Evolutionary conservation across 2,888 invertebrate genomes (phyloP).

Genomic region (Omphaloscelis lunosa): DNA sequence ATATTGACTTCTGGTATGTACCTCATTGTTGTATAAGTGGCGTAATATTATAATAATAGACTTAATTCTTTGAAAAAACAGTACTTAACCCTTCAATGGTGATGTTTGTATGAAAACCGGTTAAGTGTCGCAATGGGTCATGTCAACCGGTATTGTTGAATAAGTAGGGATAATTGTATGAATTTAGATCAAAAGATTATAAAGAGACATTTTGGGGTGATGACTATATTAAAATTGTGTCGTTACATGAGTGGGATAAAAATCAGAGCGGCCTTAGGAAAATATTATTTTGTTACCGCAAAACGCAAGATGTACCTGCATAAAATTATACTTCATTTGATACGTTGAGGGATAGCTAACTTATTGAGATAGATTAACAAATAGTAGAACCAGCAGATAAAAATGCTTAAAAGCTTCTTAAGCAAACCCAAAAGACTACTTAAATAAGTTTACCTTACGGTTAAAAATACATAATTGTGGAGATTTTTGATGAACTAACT

Average conservation of each 20-base stretch:
- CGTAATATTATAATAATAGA: constrained; percentile 80
- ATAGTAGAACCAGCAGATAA: background rate
- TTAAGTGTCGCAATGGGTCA: constrained; percentile 55
- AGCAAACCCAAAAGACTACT: background rate
- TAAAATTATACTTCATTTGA: background rate
- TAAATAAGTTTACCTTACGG: background rate
- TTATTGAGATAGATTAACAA: background rate
- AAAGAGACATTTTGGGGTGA: constrained; percentile 54
- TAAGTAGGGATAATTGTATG: constrained; percentile 65
- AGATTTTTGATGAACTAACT: background rate
- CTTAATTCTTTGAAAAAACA: constrained; percentile 67
- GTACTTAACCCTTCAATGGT: constrained; percentile 66
- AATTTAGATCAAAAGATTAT: constrained; percentile 67
- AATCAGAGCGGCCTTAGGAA: constrained; percentile 46
- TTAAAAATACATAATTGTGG: background rate
- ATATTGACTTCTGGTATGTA: constrained; percentile 81
- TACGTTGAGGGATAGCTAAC: too few relatives aligned
- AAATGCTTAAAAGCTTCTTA: background rate
- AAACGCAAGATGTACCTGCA: background rate
- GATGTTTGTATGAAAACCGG: constrained; percentile 63
- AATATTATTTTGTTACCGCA: background rate
- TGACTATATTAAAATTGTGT: constrained; percentile 63
- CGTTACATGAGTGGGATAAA: constrained; percentile 26
- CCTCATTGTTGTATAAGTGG: constrained; percentile 77
- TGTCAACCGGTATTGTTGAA: constrained; percentile 56